Evolutionary conservation across 2,888 invertebrate species (phyloP).

Genomic region (Crossocerus cetratus): DNA sequence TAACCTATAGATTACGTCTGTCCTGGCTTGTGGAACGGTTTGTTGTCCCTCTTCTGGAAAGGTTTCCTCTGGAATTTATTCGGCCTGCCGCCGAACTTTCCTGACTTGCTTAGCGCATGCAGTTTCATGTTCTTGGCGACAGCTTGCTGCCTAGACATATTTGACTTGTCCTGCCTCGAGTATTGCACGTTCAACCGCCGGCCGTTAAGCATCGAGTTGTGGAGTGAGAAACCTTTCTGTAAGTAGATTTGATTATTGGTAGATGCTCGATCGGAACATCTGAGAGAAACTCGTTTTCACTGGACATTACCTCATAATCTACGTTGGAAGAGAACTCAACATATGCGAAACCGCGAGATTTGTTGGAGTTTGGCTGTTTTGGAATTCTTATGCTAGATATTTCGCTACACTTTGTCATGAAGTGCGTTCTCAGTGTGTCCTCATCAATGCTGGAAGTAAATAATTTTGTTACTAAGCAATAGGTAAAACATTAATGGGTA

Average conservation of each 20-base stretch:
- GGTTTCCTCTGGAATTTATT: slow-evolving; percentile 55
- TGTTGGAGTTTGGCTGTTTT: slow-evolving; percentile 63
- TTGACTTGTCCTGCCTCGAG: slow-evolving; percentile 69
- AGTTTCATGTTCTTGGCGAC: slow-evolving; percentile 77
- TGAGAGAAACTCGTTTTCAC: not conserved
- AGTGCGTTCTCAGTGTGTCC: slow-evolving; percentile 76
- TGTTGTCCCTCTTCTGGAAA: slow-evolving; percentile 14
- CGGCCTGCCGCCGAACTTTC: slow-evolving; percentile 73
- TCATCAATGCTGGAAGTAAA: slow-evolving; percentile 63
- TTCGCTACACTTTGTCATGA: slow-evolving; percentile 74
- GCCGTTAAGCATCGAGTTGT: slow-evolving; percentile 74
- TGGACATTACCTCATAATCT: slow-evolving; percentile 75
- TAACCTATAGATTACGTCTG: slow-evolving; percentile 27
- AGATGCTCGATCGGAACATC: not conserved
- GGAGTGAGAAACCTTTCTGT: slow-evolving; percentile 77
- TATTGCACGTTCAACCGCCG: slow-evolving; percentile 77
- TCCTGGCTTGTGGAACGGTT: slow-evolving; percentile 1
- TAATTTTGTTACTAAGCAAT: not conserved
- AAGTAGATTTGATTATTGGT: slow-evolving; percentile 42
- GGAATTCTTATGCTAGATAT: slow-evolving; percentile 75
- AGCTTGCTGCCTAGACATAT: slow-evolving; percentile 65
- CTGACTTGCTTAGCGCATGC: slow-evolving; percentile 75
- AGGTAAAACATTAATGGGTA: not conserved
- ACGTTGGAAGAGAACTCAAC: slow-evolving; percentile 75
- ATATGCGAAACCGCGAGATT: slow-evolving; percentile 76